Conservation (phyloP, 2,888 invertebrate species). For the Leptinotarsa tumamoca region DNA sequence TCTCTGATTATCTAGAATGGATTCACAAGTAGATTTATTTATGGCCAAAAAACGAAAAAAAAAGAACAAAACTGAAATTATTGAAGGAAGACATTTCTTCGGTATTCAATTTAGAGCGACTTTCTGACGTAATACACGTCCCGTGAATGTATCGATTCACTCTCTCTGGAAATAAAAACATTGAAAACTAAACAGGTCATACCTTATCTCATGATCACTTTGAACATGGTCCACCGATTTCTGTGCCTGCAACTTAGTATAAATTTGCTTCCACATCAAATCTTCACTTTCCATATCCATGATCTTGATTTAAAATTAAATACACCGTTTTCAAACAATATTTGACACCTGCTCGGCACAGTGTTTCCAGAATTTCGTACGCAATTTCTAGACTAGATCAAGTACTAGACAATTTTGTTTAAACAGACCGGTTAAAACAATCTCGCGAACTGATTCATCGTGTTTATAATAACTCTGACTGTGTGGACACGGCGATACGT, state of each 20-base stretch:
- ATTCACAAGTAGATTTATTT: too few relatives aligned
- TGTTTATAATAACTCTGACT: slow-evolving; percentile 24
- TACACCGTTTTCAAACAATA: background rate
- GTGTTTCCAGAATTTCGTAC: background rate
- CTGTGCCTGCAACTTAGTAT: slow-evolving; percentile 75
- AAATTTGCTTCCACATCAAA: slow-evolving; percentile 82
- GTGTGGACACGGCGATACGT: slow-evolving; percentile 25
- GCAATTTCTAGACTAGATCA: background rate
- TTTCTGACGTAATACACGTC: background rate
- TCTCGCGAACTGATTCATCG: slow-evolving; percentile 37
- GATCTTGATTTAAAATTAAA: slow-evolving; percentile 8
- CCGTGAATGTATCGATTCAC: background rate
- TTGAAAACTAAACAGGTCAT: slow-evolving; percentile 54
- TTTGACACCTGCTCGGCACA: background rate
- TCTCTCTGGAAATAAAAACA: slow-evolving; percentile 4
- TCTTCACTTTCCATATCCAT: slow-evolving; percentile 75
- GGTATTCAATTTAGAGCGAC: too few relatives aligned
- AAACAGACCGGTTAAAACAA: slow-evolving; percentile 16
- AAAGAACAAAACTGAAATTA: background rate
- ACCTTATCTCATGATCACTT: slow-evolving; percentile 78
- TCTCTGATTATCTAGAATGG: too few relatives aligned
- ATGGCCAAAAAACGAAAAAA: too few relatives aligned
- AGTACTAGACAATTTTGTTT: slow-evolving; percentile 10
- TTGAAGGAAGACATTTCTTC: too few relatives aligned
- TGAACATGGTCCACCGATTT: slow-evolving; percentile 70